Evolutionary conservation across 2,888 invertebrate genomes (phyloP).

Genomic region (Synanthedon vespiformis): DNA sequence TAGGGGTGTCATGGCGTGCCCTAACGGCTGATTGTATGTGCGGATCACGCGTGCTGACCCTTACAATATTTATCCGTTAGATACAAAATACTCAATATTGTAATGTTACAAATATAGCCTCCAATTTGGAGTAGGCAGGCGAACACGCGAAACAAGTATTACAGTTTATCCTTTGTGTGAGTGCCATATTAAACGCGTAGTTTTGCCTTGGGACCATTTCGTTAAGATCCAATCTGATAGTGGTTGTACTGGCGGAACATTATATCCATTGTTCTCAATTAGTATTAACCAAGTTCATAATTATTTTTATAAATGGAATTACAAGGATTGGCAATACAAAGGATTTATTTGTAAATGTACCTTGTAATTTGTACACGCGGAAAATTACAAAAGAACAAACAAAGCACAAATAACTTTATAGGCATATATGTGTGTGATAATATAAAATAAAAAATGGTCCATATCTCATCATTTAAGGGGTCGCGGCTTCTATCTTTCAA

Average conservation of each 20-base stretch:
- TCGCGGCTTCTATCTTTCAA: constrained; percentile 52
- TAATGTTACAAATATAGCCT: constrained; percentile 31
- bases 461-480: constrained; percentile 52
- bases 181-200: constrained; percentile 21
- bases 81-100: constrained; percentile 22
- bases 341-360: no score
- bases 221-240: constrained; percentile 19
- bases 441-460: constrained; percentile 9
- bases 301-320: neutral
- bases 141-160: constrained; percentile 41
- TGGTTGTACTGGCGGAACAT: neutral
- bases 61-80: constrained; percentile 22
- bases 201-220: constrained; percentile 21
- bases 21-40: constrained; percentile 52
- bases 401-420: neutral
- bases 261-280: constrained; percentile 9
- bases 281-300: constrained; percentile 6
- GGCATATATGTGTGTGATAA: neutral
- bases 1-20: constrained; percentile 49
- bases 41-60: constrained; percentile 49
- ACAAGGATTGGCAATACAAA: no score
- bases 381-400: neutral
- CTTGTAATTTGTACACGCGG: neutral
- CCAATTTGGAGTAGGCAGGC: constrained; percentile 23
- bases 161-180: constrained; percentile 25